phyloP scores from a whole-genome alignment of 2,888 invertebrate species.

The Vannuccia rotundouncinata region DNA sequence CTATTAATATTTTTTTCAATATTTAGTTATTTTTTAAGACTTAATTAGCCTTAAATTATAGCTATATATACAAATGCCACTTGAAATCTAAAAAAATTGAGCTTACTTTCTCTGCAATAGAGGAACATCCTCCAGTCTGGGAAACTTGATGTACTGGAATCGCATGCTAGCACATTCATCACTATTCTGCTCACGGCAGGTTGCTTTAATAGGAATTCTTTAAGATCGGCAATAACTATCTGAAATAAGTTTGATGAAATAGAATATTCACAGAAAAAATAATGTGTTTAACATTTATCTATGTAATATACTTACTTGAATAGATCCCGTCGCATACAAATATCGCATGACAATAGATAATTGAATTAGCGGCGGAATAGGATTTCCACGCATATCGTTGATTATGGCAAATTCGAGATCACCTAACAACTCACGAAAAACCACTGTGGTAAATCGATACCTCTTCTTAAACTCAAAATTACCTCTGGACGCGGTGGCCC shows the following conservation, averaged over 20 bases:
- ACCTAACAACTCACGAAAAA: neutral
- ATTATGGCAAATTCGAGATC: neutral
- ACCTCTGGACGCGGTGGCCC: too few species aligned
- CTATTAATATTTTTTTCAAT: neutral
- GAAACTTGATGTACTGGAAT: neutral
- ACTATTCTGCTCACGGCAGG: neutral
- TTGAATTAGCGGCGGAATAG: neutral
- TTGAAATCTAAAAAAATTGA: neutral
- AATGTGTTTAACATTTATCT: neutral
- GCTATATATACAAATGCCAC: too few species aligned
- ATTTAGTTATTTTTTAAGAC: neutral
- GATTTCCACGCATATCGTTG: neutral
- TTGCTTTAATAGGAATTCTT: neutral
- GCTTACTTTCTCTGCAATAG: neutral
- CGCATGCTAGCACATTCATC: neutral
- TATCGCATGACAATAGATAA: neutral
- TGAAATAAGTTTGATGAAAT: too few species aligned
- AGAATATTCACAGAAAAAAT: too few species aligned
- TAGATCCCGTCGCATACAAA: neutral
- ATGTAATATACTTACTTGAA: neutral
- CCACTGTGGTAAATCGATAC: neutral
- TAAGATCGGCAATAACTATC: neutral
- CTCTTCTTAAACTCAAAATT: neutral
- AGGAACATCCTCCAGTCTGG: neutral
- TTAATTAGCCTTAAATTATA: too few species aligned